Conservation (phyloP, 2,797 vertebrate genomes). For the Ceyx erithaca region DNA sequence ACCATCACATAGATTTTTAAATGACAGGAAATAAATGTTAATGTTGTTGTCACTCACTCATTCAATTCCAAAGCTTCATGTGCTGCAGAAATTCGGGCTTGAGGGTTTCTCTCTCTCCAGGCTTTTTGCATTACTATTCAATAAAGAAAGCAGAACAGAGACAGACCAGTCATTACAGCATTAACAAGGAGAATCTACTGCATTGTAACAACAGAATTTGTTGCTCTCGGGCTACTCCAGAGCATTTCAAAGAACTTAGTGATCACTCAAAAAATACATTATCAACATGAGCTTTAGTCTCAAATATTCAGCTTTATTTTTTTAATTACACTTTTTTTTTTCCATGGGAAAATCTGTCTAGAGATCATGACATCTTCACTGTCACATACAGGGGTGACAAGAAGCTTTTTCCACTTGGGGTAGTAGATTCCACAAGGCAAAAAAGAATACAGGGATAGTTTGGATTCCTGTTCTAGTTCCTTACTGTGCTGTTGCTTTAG, state of each 20-base stretch:
- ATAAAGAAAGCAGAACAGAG: constrained; percentile 37
- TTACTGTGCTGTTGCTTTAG: not conserved
- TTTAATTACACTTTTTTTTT: not conserved
- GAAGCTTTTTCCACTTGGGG: not conserved
- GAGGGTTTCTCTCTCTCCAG: constrained; percentile 97
- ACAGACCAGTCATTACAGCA: constrained; percentile 11
- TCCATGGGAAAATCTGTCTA: not conserved
- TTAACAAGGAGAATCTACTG: constrained; percentile 10
- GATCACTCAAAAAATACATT: not conserved
- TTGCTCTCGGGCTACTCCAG: not conserved
- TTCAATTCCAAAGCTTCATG: constrained; percentile 97
- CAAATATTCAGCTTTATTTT: not conserved
- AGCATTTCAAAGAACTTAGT: constrained; percentile 17
- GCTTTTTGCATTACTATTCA: constrained; percentile 97
- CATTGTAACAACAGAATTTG: constrained; percentile 7
- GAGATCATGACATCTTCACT: not conserved
- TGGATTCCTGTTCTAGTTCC: not conserved
- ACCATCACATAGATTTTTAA: constrained; percentile 9
- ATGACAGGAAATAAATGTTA: constrained; percentile 25
- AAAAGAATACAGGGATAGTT: not conserved
- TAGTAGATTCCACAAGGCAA: not conserved
- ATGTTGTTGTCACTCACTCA: constrained; percentile 86
- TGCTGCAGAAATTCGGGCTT: constrained; percentile 96
- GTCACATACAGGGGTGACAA: not conserved
- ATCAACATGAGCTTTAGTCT: not conserved